Base-by-base conservation (phyloP, 1,140 invertebrate genomes). In the Drosophila simulans region DNA sequence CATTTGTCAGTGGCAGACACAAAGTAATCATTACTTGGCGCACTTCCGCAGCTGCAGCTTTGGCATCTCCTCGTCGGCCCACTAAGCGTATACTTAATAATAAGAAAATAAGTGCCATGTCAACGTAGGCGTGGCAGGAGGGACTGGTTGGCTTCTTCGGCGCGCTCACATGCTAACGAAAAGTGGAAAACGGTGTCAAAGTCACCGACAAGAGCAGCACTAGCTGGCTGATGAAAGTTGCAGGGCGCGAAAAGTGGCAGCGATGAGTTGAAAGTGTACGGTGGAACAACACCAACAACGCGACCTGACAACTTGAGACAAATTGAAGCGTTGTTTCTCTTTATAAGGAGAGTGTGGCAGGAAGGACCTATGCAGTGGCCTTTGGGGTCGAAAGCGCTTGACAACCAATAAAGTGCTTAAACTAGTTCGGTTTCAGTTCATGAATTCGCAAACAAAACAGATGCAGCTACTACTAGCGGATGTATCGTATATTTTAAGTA, bases 31-130 rank as follows among this genome's bases (percentile, higher is more conserved):
- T 89, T 86, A 88, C 83, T 78, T 78, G 66, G 63, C 59, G 71
- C 81, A 55, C 56, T 59, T 73, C 57, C 70, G 60, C 56, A 43
- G 25, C 56, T 42, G 57, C 42, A 52, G 31, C 66, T 3, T 22
- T 52, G 12, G 20, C 49, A 27, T 20, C 42, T 15, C 10, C 42
- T n/a, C 49, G 35, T 58, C 39, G 51, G 69, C 63, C 34, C 58
- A 74, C 84, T 84, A 80, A 89, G 80, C 84, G 84, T 90, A 84
- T 89, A 89, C 84, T 89, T 89, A 89, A 89, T 89, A 89, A 89
- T 86, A 86, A 83, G 83, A 89, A 89, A 90, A 89, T 89, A 89
- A 89, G 80, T 84, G 84, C 65, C 84, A 56, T 84, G 84, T 80
- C 84, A 89, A 66, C 68, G 64, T 39, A 48, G 66, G 43, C 43